Conservation (phyloP, 2,888 invertebrate species). For the Muscina levida region DNA sequence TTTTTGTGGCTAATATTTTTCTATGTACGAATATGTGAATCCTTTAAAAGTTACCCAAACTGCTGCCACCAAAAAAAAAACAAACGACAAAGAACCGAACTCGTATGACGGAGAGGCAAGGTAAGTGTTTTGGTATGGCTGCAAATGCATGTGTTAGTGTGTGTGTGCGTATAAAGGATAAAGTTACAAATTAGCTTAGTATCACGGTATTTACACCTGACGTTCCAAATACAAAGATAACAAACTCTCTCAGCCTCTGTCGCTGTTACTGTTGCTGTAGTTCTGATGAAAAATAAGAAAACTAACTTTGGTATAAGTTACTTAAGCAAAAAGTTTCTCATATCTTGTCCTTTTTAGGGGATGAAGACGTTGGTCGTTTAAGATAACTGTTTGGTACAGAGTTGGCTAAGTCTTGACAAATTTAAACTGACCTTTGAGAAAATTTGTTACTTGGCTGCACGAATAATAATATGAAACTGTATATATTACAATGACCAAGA, state of each 20-base stretch:
- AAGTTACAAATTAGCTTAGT: conserved; percentile 66
- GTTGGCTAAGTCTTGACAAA: conserved; percentile 47
- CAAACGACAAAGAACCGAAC: too few species aligned
- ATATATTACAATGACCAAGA: not conserved
- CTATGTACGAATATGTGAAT: conserved; percentile 26
- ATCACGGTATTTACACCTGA: conserved; percentile 66
- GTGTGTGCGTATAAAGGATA: conserved; percentile 53
- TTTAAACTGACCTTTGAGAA: conserved; percentile 52
- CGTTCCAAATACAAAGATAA: conserved; percentile 63
- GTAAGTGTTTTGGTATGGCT: not conserved
- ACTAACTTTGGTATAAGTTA: conserved; percentile 62
- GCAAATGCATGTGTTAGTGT: conserved; percentile 19
- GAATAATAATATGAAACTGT: conserved; percentile 32
- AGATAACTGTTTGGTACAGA: not conserved
- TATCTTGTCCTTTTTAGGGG: not conserved
- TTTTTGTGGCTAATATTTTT: conserved; percentile 49
- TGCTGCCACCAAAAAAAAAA: conserved; percentile 48
- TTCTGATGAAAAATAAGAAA: conserved; percentile 43
- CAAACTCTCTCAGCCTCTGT: conserved; percentile 38
- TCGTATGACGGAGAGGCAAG: conserved; percentile 15
- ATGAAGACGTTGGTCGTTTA: not conserved
- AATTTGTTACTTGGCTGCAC: conserved; percentile 34
- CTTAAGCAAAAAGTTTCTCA: conserved; percentile 52
- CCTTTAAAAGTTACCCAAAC: conserved; percentile 56
- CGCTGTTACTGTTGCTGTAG: too few species aligned